Evolutionary conservation across 2,113 vertebrate genomes (phyloP), one percentile per base, ranked within the genome.

Genomic region (Oncorhynchus gorbuscha): DNA sequence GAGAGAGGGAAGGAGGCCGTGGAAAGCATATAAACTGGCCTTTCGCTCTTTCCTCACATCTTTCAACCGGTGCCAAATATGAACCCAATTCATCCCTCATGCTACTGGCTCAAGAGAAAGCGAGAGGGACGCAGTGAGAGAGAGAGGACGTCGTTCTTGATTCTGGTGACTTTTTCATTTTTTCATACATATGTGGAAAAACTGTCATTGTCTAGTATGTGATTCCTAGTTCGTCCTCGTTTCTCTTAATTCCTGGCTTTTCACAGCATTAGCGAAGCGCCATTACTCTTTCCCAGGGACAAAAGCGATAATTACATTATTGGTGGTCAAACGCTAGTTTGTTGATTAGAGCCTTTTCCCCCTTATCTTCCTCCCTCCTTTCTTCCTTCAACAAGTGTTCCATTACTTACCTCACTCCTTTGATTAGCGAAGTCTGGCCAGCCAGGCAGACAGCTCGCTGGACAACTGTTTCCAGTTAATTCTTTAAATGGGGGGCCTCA

Each of bases 121-220:
- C 85, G 92, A 90, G 84, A 58, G 14, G 92, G 24, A 30, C 92
- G 88, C 90, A 30, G 35, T 18, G 4, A 69, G 64, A 77, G 62
- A 67, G 64, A 68, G 75, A 62, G 59, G 12, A 77, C 28, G 8
- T 55, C 1, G 3, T 18, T 18, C 12, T 18, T 18, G 51, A 55
- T 18, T 55, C 16, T 55, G 12, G 51, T 3, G 78, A 71, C 59
- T 18, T 20, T 5, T 32, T 32, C 4, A 32, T 35, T 35, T 35
- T 35, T 35, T 35, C 1, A 6, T 35, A 35, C 6, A 6, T 35
- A 6, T 45, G 39, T 9, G 39, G 8, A 39, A 39, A 39, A 39
- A 39, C 39, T 8, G 7, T 39, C 8, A 39, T 9, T 39, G 8
- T 39, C 8, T 39, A 9, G 9, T 45, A 2, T 2, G 2, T 45